These are phyloP conservation scores for Rhagologus leucostigma DNA, from an alignment of 2,113 vertebrate genomes.

Conservation along the genomic window DNA sequence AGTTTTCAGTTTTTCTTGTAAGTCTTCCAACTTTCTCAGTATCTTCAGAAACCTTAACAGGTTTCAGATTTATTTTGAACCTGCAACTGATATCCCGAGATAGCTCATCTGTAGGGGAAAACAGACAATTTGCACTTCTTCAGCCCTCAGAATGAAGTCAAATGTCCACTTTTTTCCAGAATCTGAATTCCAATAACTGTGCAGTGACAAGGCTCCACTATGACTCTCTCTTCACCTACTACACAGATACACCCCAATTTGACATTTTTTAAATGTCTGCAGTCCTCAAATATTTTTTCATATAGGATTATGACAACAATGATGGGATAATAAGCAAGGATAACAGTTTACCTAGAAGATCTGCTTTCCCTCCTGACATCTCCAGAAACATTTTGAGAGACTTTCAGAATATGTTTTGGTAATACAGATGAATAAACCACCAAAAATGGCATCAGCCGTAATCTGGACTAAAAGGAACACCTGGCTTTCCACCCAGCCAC, in stretches of 20 bases:
- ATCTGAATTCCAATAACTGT: background rate
- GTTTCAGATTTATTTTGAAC: background rate
- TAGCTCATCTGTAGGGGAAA: background rate
- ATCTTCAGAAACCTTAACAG: background rate
- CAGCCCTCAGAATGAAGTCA: background rate
- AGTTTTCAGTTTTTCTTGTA: background rate
- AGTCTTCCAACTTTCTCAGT: background rate
- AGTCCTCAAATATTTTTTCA: background rate
- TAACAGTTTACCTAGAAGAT: background rate
- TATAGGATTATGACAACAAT: background rate
- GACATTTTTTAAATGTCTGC: background rate
- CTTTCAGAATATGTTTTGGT: background rate
- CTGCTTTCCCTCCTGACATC: background rate
- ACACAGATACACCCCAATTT: background rate
- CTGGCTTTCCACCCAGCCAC: background rate
- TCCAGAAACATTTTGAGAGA: background rate
- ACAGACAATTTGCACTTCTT: background rate
- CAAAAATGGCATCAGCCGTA: background rate
- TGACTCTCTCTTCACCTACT: background rate
- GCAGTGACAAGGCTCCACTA: background rate
- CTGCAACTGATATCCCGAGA: background rate
- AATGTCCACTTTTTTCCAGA: background rate
- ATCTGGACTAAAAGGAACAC: background rate
- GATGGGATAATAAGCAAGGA: background rate
- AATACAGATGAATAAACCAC: background rate